Evolutionary conservation across 2,113 vertebrate genomes (phyloP).

Genomic region (Harpagus bidentatus): DNA sequence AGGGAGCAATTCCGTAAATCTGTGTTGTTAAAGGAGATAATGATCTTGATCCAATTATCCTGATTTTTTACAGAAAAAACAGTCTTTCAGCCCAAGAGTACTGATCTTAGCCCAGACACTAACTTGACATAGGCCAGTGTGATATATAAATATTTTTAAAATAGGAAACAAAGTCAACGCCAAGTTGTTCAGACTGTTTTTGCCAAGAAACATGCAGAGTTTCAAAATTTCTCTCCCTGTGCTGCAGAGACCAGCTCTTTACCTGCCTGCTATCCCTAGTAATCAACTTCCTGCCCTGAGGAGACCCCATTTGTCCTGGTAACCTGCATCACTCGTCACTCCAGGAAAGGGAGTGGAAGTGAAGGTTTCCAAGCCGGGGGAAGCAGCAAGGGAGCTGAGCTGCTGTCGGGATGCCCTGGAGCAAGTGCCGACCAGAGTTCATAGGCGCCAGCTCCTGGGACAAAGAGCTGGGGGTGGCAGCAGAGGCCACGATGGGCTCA

Average conservation of each 20-base stretch:
- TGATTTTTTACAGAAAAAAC: conserved; percentile 24
- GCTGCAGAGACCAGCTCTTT: neutral
- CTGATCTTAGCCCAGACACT: neutral
- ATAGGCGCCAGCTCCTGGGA: neutral
- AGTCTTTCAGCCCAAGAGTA: neutral
- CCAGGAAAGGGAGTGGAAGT: neutral
- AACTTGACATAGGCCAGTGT: neutral
- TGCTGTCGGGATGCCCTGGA: neutral
- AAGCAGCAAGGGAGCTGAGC: neutral
- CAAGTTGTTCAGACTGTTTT: neutral
- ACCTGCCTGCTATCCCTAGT: neutral
- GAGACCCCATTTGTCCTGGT: neutral
- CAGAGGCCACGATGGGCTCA: neutral
- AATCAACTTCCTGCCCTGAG: neutral
- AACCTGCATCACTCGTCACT: neutral
- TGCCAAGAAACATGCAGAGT: neutral
- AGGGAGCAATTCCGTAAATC: conserved; percentile 11
- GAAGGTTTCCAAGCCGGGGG: neutral
- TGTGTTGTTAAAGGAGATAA: conserved; percentile 25
- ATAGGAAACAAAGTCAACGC: neutral
- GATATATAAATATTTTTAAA: neutral
- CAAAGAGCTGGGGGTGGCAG: neutral
- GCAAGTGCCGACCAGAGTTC: neutral
- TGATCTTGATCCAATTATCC: conserved; percentile 1
- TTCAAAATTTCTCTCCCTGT: neutral